Evolutionary conservation across 2,797 vertebrate genomes (phyloP).

Genomic region (Onychomys torridus): DNA sequence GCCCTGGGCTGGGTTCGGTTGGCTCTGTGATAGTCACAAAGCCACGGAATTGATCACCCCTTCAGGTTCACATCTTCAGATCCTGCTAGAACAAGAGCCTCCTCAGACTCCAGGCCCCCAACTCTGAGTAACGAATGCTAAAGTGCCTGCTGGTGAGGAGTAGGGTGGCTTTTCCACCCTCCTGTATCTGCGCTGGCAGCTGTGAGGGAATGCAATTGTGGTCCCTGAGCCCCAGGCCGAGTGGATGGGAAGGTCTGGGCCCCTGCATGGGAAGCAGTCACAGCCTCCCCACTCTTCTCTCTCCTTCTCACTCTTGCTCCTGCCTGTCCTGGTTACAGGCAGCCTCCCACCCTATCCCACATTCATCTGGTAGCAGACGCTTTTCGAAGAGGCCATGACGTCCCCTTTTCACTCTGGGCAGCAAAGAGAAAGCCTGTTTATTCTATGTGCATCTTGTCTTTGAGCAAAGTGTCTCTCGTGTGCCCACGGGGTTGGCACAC

Average conservation of each 20-base stretch:
- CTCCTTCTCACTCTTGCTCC: neutral
- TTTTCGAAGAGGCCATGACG: neutral
- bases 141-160: neutral
- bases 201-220: neutral
- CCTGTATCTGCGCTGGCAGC: neutral
- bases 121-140: neutral
- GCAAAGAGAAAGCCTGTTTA: neutral
- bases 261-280: fast-evolving
- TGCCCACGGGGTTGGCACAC: neutral
- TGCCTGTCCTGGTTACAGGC: too few relatives aligned
- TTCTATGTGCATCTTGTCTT: neutral
- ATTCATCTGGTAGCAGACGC: neutral
- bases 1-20: neutral
- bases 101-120: neutral
- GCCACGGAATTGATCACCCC: neutral
- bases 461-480: neutral
- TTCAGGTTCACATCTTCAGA: neutral
- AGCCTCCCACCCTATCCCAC: neutral
- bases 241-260: neutral
- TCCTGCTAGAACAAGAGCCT: neutral
- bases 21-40: neutral
- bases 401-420: neutral
- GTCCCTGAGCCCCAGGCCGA: neutral
- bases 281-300: neutral
- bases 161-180: neutral